These are phyloP conservation scores for Solenopsis fugax DNA, from an alignment of 1,140 invertebrate genomes.

Conservation along the genomic window DNA sequence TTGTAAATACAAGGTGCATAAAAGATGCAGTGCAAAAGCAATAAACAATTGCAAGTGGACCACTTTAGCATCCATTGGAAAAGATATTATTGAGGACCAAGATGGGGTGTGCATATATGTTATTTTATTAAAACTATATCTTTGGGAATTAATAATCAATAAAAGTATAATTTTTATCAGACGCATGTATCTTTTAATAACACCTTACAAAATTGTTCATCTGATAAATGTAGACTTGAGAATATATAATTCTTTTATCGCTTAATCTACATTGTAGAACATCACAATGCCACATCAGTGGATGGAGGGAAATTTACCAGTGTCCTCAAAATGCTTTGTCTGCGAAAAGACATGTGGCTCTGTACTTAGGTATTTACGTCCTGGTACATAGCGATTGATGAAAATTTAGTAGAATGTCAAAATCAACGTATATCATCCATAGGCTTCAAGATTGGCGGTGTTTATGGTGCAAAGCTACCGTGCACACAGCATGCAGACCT, in stretches of 20 bases:
- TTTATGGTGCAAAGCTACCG: conserved; percentile 97
- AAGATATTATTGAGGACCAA: conserved; percentile 96
- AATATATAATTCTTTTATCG: conserved; percentile 12
- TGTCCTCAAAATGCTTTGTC: conserved; percentile 96
- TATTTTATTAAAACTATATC: conserved; percentile 41
- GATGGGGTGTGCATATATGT: conserved; percentile 91
- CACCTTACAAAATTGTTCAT: background rate
- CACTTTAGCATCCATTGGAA: conserved; percentile 96
- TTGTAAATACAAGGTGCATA: conserved; percentile 98
- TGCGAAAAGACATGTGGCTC: conserved; percentile 99
- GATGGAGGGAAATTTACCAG: conserved; percentile 98
- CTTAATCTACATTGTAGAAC: conserved; percentile 88
- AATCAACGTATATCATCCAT: conserved; percentile 59
- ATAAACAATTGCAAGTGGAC: conserved; percentile 99
- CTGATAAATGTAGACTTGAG: background rate
- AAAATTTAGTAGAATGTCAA: conserved; percentile 27
- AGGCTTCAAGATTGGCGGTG: conserved; percentile 98
- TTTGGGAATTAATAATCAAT: background rate
- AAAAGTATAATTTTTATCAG: conserved; percentile 19
- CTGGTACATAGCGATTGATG: background rate
- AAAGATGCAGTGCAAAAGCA: conserved; percentile 96
- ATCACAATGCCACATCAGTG: conserved; percentile 99
- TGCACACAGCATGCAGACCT: conserved; percentile 95
- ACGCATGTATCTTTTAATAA: background rate
- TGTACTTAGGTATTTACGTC: conserved; percentile 91